Base-by-base conservation (phyloP, 1,140 invertebrate genomes). In the Tribolium madens region DNA sequence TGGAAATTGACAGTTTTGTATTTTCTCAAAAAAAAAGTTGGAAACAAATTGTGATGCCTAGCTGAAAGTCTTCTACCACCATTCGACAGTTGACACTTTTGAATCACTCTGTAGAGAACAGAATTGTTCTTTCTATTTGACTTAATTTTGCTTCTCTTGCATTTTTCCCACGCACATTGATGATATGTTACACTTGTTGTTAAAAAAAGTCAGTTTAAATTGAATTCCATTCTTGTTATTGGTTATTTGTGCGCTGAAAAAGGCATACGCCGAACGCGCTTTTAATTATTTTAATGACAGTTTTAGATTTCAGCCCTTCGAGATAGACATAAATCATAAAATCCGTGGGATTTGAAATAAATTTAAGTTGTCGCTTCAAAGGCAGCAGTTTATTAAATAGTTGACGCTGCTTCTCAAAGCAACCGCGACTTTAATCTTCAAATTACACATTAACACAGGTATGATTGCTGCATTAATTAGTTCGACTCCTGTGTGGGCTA, bases 401-500 rank as follows among this genome's bases (percentile, higher is more conserved):
- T 75, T 78, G 76, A 78, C 76, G 73, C 79, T 57, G 75, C 69
- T 73, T 33, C 57, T 74, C 77, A 80, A 78, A 77, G 76, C 71
- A 69, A 75, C 79, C 73, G 74, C 75, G 21, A 48, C 71, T 79
- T 81, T 81, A 81, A 81, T 81, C 79, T 77, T 79, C 77, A 81
- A 81, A 81, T 81, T 81, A 81, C 79, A 79, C 78, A 81, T 80
- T 80, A 80, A 78, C 71, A 80, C 77, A 60, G 70, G 72, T 79
- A 76, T 76, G 75, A 79, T 64, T 73, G 71, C 75, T 52, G 75
- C 75, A 79, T 78, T 80, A 80, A 80, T 80, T 78, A 79, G 77
- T 76, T 53, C 75, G 73, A 78, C 79, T 80, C 69, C 77, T 80
- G 79, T 80, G 79, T 80, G 79, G 79, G 77, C 78, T 72, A 53